Evolutionary conservation across 2,888 invertebrate species (phyloP).

Genomic region (Sepioteuthis lessoniana): DNA sequence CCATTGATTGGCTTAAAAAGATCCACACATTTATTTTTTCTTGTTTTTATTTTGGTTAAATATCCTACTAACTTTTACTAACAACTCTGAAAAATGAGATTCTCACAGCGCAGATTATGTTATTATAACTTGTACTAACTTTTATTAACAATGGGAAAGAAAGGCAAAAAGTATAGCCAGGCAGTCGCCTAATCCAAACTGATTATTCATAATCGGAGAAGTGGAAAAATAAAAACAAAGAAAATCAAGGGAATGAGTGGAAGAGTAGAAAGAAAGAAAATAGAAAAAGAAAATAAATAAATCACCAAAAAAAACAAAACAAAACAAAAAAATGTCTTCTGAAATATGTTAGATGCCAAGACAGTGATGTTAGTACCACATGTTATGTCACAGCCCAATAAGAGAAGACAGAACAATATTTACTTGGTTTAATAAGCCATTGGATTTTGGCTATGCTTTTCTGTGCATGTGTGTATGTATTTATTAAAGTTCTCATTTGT

Average conservation of each 20-base stretch:
- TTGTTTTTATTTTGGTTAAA: no score
- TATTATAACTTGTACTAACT: neutral
- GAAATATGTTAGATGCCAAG: neutral
- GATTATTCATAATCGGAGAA: neutral
- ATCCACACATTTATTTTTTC: no score
- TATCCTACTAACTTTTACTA: neutral
- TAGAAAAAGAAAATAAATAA: neutral
- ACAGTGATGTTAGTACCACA: neutral
- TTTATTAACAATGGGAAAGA: neutral
- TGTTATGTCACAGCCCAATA: constrained; percentile 33
- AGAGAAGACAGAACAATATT: constrained; percentile 33
- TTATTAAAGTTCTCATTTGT: neutral
- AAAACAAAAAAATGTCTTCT: neutral
- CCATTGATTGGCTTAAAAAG: no score
- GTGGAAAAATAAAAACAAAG: neutral
- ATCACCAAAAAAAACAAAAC: neutral
- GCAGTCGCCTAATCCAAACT: neutral
- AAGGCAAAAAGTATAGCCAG: neutral
- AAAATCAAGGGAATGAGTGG: neutral
- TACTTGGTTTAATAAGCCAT: constrained; percentile 14
- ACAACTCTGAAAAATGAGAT: neutral
- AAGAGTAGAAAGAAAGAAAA: neutral
- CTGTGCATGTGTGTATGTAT: neutral
- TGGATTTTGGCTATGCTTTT: neutral
- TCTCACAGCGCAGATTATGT: neutral